Conservation (phyloP, 2,797 vertebrate species). For the Hybognathus amarus region DNA sequence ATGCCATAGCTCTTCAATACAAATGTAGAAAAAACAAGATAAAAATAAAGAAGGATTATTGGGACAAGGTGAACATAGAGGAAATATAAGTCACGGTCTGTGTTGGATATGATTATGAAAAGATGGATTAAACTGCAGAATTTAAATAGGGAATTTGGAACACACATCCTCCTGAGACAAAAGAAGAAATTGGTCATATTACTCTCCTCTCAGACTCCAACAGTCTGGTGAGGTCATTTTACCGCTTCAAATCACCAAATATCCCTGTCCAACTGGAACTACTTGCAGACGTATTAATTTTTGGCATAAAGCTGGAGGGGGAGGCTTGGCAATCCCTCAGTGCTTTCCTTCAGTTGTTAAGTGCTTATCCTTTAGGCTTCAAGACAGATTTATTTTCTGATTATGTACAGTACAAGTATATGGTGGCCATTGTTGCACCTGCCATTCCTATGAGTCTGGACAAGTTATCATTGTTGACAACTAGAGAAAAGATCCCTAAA, state of each 20-base stretch:
- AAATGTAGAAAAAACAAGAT: not conserved
- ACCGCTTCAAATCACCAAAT: constrained; percentile 2
- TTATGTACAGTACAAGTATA: constrained; percentile 28
- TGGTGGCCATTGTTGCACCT: constrained; percentile 7
- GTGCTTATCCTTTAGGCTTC: constrained; percentile 15
- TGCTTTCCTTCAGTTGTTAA: constrained; percentile 28
- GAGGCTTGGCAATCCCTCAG: constrained; percentile 2
- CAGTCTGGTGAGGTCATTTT: not conserved
- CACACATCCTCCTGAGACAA: not conserved
- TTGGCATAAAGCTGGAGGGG: not conserved
- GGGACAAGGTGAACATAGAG: not conserved
- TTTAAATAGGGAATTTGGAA: constrained; percentile 3
- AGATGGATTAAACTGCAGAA: constrained; percentile 12
- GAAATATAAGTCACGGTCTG: not conserved
- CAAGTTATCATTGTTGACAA: not conserved
- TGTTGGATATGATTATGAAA: not conserved
- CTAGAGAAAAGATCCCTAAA: not conserved
- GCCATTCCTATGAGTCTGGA: not conserved
- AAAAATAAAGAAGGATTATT: not conserved
- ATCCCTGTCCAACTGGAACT: constrained; percentile 14
- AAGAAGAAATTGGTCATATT: constrained; percentile 1
- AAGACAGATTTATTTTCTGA: constrained; percentile 19
- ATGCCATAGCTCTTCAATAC: not conserved
- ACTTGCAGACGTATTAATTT: not conserved
- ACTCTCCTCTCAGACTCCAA: not conserved